These are phyloP conservation scores for Micronycteris hirsuta DNA, from an alignment of 2,113 vertebrate genomes.

Conservation along the genomic window DNA sequence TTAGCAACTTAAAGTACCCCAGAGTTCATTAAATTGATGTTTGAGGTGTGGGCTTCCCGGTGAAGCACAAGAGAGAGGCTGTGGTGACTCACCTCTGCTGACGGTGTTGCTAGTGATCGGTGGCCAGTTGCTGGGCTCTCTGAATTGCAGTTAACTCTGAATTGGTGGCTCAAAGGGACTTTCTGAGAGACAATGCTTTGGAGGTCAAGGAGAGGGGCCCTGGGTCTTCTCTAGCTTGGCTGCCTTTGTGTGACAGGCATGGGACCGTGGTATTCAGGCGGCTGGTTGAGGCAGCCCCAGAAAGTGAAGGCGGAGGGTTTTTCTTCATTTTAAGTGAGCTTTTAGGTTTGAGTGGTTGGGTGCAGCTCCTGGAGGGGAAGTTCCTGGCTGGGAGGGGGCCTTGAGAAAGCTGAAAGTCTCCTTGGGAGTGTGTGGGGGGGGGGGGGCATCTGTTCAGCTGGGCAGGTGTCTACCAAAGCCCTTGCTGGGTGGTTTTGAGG, in stretches of 20 bases:
- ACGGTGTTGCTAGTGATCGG: background rate
- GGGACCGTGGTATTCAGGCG: background rate
- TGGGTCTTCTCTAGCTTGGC: background rate
- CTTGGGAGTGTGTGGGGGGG: background rate
- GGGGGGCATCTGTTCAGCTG: slow-evolving; percentile 14
- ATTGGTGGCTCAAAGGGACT: background rate
- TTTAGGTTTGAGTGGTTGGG: background rate
- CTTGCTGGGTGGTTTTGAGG: slow-evolving; percentile 63
- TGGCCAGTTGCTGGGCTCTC: background rate
- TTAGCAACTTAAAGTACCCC: background rate
- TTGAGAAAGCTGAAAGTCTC: slow-evolving; percentile 36
- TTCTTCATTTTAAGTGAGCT: background rate
- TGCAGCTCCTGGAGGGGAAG: background rate
- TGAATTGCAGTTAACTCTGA: background rate
- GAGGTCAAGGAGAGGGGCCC: background rate
- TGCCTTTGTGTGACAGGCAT: background rate
- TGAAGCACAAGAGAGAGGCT: background rate
- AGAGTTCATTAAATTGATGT: background rate
- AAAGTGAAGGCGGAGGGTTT: background rate
- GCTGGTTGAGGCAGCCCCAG: background rate
- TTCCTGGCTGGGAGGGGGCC: background rate
- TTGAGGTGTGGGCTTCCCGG: background rate
- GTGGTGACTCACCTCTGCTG: background rate
- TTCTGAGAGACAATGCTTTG: background rate
- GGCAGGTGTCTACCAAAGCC: slow-evolving; percentile 56